Base-by-base conservation (phyloP, 2,797 vertebrate species). In the Chaetophractus vellerosus region DNA sequence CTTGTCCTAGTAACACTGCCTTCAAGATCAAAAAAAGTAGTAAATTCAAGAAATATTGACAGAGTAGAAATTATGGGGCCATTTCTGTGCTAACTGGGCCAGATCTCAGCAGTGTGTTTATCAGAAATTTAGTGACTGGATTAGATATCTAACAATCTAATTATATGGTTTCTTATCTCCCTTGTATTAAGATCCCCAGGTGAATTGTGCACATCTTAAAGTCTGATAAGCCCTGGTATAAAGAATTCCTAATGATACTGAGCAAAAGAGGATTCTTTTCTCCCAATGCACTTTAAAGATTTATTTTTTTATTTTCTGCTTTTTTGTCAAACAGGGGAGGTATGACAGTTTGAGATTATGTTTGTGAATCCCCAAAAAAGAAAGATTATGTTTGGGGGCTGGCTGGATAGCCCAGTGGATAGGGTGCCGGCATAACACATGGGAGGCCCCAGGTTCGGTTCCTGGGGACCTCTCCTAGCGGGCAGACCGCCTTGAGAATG, bases 1-100 rank as follows among this genome's bases (percentile, higher is more conserved):
- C 33, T 23, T 90, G 9, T 31, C 36, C 45, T 28, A 84, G 69
- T n/a, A n/a, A 41, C 38, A 52, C 24, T 83, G 59, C 12, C 64
- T 93, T 95, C 4, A 9, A 92, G 74, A 94, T 15, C 52, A 55
- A 80, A 84, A 41, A 14, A 92, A 96, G 75, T 94, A 78, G 87
- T 95, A 96, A 97, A 96, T 96, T 81, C 88, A 97, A 97, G 96
- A 97, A 98, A 93, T 96, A 93, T 57, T 83, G 76, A 92, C 45
- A 80, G 31, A 75, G 79, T 75, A 88, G 92, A 90, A 97, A 82
- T 82, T 94, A 94, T 16, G 5, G 89, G 96, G 41, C 19, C 90
- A 79, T 50, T 81, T 88, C 55, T 97, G 89, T 96, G 72, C 68
- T 96, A 95, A 97, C 84, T 97, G 96, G 93, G 84, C 21, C 95